Base-by-base conservation (phyloP, 1,140 invertebrate species). In the Neuroterus valhalla region DNA sequence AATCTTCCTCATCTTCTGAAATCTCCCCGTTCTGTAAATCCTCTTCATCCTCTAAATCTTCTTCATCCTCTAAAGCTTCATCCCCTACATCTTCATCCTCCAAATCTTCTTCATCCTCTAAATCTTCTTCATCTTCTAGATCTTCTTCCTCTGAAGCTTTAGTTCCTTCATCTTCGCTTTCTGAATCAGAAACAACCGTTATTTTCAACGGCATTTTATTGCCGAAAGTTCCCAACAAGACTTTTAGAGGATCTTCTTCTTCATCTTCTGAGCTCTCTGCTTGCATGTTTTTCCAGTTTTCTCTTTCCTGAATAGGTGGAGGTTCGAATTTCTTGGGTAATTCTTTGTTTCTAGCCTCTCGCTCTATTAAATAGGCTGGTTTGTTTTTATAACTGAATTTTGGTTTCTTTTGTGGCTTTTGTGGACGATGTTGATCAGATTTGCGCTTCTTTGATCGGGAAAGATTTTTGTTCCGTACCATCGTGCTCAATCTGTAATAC, bases 161-260 rank as follows among this genome's bases (percentile, higher is more conserved):
- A 14, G 75, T 70, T n/a, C 78, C 48, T 14, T 72, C 45, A 69
- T 78, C 72, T 70, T 85, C 80, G 43, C 71, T 74, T 45, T 83
- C 81, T 21, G 75, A 78, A 42, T 87, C 85, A 66, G 87, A 87
- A 62, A 85, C 83, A 23, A 85, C 79, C 31, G 86, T 76, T 68
- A 74, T 43, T 71, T 83, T 81, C 38, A 79, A 85, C 19, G 71
- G 67, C 19, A 81, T 79, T 26, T 81, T 74, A 17, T 62, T 75
- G 50, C 72, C 78, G 82, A 94, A 93, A 71, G 91, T 92, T 1
- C 91, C 90, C 31, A 93, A 81, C 70, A 94, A 86, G 67, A 91
- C 86, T 68, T 89, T 87, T 78, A 92, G 85, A 14, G 89, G 86
- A 89, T 93, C 88, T 73, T 91, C 89, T 67, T 91, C 89, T 73